Evolutionary conservation across 1,140 invertebrate species (phyloP), one percentile per base, ranked within the genome.

Genomic region (Heliconius melpomene): DNA sequence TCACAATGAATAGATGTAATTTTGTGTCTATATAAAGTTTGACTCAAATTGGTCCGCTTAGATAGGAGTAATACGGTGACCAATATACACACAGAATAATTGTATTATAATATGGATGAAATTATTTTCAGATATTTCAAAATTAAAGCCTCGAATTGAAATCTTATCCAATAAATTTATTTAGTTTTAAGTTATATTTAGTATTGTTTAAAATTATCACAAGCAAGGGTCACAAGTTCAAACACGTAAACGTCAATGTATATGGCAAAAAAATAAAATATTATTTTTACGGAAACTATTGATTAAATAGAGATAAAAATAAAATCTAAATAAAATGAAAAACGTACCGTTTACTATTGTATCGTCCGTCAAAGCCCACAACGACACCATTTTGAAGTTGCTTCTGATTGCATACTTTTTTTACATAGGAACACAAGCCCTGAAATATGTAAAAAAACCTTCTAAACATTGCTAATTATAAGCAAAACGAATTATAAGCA

Each of bases 331-430:
- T 46, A 46, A 46, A 46, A 46, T 46, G 2, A 46, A 46, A 16
- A 46, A 16, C 40, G 3, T 46, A 98, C 97, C 97, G 97, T 93
- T 97, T 96, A 88, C 98, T 99, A 88, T 99, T 98, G 88, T 99
- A 96, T 85, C 99, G 96, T 18, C 98, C 99, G 95, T 99, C 99
- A 92, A 97, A 99, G 3, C 99, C 99, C 86, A 99, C 95, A 0
- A 99, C 97, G 66, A 99, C 95, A 16, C 98, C 98, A 79, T 95
- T 96, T 6, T 94, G 86, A 1, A 94, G 86, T 77, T 95, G 87
- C 38, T 94, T 87, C 72, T 96, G 90, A 7, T 93, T 89, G 82
- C 96, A 93, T 74, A 91, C 90, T 74, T 96, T 92, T 78, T 96
- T 90, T 38, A 99, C 87, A 93, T 99, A 98, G 76, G 97, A 96